Evolutionary conservation across 2,888 invertebrate genomes (phyloP).

Genomic region (Epirrhoe tristata): DNA sequence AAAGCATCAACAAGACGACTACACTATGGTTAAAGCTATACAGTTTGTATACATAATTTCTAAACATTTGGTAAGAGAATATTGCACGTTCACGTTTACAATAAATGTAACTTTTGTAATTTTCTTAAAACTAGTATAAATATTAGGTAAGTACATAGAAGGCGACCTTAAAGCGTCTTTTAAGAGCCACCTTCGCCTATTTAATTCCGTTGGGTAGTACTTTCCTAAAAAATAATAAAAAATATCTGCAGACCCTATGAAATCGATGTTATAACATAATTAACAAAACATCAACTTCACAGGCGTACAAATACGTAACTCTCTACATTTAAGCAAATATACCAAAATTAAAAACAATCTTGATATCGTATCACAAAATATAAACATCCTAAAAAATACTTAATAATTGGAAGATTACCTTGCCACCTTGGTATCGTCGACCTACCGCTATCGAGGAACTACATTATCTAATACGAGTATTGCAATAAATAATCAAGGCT

Average conservation of each 20-base stretch:
- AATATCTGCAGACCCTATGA: constrained; percentile 27
- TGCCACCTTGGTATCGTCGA: constrained; percentile 31
- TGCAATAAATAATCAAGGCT: constrained; percentile 28
- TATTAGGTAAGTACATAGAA: constrained; percentile 60
- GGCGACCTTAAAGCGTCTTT: constrained; percentile 67
- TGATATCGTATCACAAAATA: constrained; percentile 35
- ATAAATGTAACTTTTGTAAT: constrained; percentile 56
- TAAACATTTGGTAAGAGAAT: constrained; percentile 82
- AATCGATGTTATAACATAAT: constrained; percentile 34
- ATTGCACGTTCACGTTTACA: constrained; percentile 75
- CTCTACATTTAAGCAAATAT: constrained; percentile 13
- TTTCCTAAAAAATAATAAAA: constrained; percentile 27
- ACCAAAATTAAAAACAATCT: constrained; percentile 18
- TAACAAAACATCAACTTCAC: constrained; percentile 30
- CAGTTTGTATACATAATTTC: constrained; percentile 83
- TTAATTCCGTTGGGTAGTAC: constrained; percentile 14
- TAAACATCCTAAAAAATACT: constrained; percentile 26
- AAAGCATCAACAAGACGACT: constrained; percentile 84
- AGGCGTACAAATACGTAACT: constrained; percentile 18
- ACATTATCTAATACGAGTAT: constrained; percentile 34
- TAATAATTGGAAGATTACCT: constrained; percentile 36
- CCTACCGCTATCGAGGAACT: constrained; percentile 33
- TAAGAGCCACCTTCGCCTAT: constrained; percentile 53
- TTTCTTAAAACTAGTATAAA: constrained; percentile 58
- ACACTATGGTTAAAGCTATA: constrained; percentile 83